Conservation (phyloP, 2,888 invertebrate genomes). For the Chydorus sphaericus region DNA sequence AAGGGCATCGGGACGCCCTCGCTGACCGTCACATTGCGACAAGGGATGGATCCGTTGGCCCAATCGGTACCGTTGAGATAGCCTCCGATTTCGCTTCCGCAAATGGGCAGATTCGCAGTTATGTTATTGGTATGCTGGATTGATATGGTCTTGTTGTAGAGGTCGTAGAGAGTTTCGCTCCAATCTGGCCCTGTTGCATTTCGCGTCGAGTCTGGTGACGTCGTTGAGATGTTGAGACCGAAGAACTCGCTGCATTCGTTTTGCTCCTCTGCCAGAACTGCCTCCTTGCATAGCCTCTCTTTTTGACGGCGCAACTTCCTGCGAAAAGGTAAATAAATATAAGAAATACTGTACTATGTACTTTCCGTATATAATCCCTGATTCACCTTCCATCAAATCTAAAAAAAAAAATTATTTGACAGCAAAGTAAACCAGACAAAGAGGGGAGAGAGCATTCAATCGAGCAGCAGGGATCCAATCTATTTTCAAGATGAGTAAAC, state of each 20-base stretch:
- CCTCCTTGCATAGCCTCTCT: conserved; percentile 51
- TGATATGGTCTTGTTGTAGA: conserved; percentile 11
- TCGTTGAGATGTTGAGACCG: background rate
- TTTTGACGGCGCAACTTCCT: conserved; percentile 61
- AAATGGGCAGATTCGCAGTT: conserved; percentile 5
- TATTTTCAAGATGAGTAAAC: no score
- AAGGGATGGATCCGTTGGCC: background rate
- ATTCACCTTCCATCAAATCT: no score
- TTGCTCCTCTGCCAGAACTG: conserved; percentile 1
- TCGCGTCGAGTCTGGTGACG: background rate
- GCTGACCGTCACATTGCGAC: background rate
- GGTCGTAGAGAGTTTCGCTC: conserved; percentile 12
- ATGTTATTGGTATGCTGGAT: conserved; percentile 11
- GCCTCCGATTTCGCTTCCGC: conserved; percentile 2
- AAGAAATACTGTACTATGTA: no score
- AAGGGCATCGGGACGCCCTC: conserved; percentile 59
- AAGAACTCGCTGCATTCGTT: conserved; percentile 12
- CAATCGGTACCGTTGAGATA: background rate
- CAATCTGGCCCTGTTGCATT: background rate
- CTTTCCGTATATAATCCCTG: no score
- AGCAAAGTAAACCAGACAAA: no score
- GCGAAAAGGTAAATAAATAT: conserved; percentile 21
- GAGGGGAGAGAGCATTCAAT: no score
- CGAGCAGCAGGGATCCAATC: no score
- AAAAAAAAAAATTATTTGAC: no score